phyloP scores from a whole-genome alignment of 2,113 vertebrate genomes.

The Prochilodus magdalenae region DNA sequence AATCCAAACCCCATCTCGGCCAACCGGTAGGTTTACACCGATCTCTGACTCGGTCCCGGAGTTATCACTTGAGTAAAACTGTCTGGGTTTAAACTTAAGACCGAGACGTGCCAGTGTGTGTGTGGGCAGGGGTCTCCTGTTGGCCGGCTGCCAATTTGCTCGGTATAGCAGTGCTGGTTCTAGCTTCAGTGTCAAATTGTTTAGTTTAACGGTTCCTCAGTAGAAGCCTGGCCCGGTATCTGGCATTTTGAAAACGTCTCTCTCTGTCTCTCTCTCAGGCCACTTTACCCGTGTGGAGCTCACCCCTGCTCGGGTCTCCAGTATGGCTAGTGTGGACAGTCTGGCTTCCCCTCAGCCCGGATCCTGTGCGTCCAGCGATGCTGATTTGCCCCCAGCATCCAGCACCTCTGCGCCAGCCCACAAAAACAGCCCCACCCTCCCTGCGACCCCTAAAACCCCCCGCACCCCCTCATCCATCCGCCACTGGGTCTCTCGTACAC shows the following conservation, averaged over 20 bases:
- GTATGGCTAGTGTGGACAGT: constrained; percentile 55
- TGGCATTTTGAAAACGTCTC: too few species aligned
- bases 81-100: too few species aligned
- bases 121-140: too few species aligned
- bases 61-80: too few species aligned
- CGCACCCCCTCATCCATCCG: constrained; percentile 77
- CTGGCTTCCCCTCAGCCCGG: constrained; percentile 82
- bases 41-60: too few species aligned
- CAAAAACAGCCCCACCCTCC: constrained; percentile 63
- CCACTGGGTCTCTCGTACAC: constrained; percentile 84
- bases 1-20: constrained; percentile 53
- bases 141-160: too few species aligned
- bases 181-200: too few species aligned
- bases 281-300: constrained; percentile 57
- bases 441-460: constrained; percentile 44
- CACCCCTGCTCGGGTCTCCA: constrained; percentile 83
- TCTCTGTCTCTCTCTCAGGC: constrained; percentile 22
- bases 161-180: too few species aligned
- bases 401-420: constrained; percentile 74
- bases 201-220: too few species aligned
- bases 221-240: too few species aligned
- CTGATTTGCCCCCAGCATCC: constrained; percentile 86
- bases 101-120: too few species aligned
- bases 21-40: not conserved
- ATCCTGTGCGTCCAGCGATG: constrained; percentile 82